Base-by-base conservation (phyloP, 2,888 invertebrate species). In the Eristalis pertinax region DNA sequence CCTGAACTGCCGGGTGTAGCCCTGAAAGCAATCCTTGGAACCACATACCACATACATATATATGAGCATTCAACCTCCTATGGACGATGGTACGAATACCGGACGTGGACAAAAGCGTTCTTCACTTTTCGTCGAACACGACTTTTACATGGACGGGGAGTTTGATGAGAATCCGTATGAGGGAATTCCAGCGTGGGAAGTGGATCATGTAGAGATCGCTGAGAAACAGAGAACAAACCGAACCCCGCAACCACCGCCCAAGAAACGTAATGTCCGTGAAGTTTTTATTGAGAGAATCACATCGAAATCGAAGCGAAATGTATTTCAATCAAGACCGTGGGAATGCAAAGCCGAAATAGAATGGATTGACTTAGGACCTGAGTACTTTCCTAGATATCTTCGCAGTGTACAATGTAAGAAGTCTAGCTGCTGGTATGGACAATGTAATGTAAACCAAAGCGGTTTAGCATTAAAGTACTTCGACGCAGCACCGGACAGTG, bases 311-410 rank as follows among this genome's bases (percentile, higher is more conserved):
- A 90, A 90, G 19, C 76, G 88, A 0, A 90, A 91, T 2, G 79
- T 91, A 2, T 92, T 90, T 15, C 89, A 90, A 70, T 89, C 90
- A 0, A 90, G 93, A 15, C 93, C 94, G 22, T 94, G 94, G 94
- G 93, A 94, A 72, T 94, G 94, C 89, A 91, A 92, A 15, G 92
- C 93, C 0, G 91, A 90, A 70, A 91, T 94, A 2, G 92, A 91
- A 69, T 94, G 95, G 95, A 91, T 93, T 5, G 94, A 95, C 90
- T 90, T 95, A 64, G 95, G 95, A 0, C 73, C 90, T 0, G 93
- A 94, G 89, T 94, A 94, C 90, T 95, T 94, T 90, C 95, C 95
- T 3, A 91, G 94, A 63, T 95, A 94, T 90, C 90, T 95, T 35
- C 91, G 94, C 11, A 92, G 93, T 1, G 93, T 94, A 0, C 93